Percentiles rank a stretch among this genome's conserved stretches.
phyloP scores from a whole-genome alignment of 2,888 invertebrate genomes.

The Amphipoea lucens region DNA sequence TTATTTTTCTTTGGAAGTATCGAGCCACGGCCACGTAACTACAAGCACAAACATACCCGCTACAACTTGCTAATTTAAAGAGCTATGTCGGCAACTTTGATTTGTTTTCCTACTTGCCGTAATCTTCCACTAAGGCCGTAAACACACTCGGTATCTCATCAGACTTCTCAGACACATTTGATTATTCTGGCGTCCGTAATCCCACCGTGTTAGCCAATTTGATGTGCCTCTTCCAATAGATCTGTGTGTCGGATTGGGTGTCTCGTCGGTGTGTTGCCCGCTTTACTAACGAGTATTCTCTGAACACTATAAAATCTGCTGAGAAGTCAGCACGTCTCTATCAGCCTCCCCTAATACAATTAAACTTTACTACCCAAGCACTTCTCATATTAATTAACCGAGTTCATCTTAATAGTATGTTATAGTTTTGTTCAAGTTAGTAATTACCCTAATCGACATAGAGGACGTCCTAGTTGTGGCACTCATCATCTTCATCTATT shows the following conservation, averaged over 20 bases:
- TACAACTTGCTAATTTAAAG: constrained; percentile 44
- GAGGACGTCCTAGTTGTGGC: constrained; percentile 45
- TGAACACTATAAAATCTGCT: constrained; percentile 36
- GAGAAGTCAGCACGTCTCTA: constrained; percentile 2
- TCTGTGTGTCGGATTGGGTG: constrained; percentile 33
- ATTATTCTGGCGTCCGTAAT: constrained; percentile 54
- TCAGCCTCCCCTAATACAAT: constrained; percentile 52
- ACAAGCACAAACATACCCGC: constrained; percentile 26
- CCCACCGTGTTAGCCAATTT: constrained; percentile 47
- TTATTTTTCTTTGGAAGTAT: neutral
- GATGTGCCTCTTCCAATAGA: constrained; percentile 42
- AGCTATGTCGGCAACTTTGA: constrained; percentile 29
- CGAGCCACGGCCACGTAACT: constrained; percentile 1
- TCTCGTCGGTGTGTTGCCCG: constrained; percentile 9
- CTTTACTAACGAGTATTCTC: constrained; percentile 46
- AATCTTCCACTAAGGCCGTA: constrained; percentile 40
- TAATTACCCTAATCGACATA: constrained; percentile 61
- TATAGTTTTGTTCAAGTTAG: constrained; percentile 52
- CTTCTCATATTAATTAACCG: constrained; percentile 49
- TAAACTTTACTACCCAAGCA: constrained; percentile 48
- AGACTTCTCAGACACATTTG: constrained; percentile 49
- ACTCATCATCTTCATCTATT: constrained; percentile 33
- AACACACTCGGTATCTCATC: constrained; percentile 30
- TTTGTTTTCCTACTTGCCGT: constrained; percentile 38
- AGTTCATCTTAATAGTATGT: constrained; percentile 49